phyloP scores from a whole-genome alignment of 2,888 invertebrate species.

The Resseliella maxima region DNA sequence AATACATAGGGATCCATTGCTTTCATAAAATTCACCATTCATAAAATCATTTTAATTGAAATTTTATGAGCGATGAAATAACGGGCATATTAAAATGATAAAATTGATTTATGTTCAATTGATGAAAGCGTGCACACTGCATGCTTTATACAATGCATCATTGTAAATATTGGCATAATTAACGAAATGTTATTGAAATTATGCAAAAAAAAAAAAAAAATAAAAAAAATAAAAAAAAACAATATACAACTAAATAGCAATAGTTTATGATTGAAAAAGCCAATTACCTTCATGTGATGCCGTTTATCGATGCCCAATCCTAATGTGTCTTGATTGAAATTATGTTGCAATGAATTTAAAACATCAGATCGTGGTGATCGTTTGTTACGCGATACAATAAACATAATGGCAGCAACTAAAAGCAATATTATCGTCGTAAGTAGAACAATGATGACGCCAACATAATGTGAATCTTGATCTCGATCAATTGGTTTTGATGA shows the following conservation, averaged over 20 bases:
- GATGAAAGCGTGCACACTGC: too few relatives aligned
- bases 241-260: too few relatives aligned
- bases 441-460: constrained; percentile 77
- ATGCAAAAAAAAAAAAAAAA: too few relatives aligned
- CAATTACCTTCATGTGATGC: constrained; percentile 68
- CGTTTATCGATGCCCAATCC: constrained; percentile 68
- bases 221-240: too few relatives aligned
- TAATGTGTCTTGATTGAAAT: constrained; percentile 66
- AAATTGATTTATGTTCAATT: constrained; percentile 46
- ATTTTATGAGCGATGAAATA: constrained; percentile 30
- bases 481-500: constrained; percentile 71
- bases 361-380: constrained; percentile 68
- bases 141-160: too few relatives aligned
- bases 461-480: constrained; percentile 71
- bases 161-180: not conserved
- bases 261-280: constrained; percentile 58
- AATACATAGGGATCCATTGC: too few relatives aligned
- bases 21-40: too few relatives aligned
- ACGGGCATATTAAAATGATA: constrained; percentile 31
- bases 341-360: constrained; percentile 67
- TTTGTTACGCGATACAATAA: constrained; percentile 77
- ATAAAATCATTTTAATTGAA: constrained; percentile 30
- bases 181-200: not conserved
- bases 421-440: constrained; percentile 79
- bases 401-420: constrained; percentile 76